Evolutionary conservation across 2,113 vertebrate species (phyloP).

Genomic region (Burhinus oedicnemus): DNA sequence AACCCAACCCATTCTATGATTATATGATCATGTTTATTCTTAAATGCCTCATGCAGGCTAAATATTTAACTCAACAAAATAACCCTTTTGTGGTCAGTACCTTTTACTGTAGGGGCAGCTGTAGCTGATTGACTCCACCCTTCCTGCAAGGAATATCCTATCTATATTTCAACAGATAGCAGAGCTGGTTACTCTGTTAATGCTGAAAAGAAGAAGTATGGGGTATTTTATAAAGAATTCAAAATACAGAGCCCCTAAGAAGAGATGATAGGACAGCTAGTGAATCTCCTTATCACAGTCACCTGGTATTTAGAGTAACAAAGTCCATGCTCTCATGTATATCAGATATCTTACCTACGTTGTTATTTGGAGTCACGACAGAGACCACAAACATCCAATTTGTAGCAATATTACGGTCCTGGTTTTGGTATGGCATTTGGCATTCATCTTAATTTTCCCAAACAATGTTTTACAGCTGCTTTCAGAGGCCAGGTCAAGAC

Average conservation of each 20-base stretch:
- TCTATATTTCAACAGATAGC: constrained; percentile 8
- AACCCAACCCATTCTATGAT: neutral
- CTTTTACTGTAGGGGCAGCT: neutral
- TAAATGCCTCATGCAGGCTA: neutral
- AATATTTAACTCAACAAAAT: neutral
- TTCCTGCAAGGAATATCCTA: neutral
- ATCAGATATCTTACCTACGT: neutral
- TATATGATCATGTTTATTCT: neutral
- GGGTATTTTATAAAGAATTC: constrained; percentile 38
- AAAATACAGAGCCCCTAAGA: constrained; percentile 29
- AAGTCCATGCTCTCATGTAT: neutral
- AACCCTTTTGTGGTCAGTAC: neutral
- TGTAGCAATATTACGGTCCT: neutral
- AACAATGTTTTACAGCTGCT: constrained; percentile 63
- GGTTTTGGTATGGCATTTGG: constrained; percentile 33
- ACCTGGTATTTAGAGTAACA: constrained; percentile 11
- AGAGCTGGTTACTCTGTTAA: constrained; percentile 24
- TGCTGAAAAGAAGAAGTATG: constrained; percentile 23
- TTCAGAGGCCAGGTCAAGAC: constrained; percentile 66
- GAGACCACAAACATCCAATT: neutral
- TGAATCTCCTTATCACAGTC: neutral
- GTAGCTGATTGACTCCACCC: neutral
- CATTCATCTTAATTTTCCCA: constrained; percentile 67
- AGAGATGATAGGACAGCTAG: neutral
- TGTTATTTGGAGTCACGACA: constrained; percentile 5